Evolutionary conservation across 2,888 invertebrate genomes (phyloP).

Genomic region (Lithosia quadra): DNA sequence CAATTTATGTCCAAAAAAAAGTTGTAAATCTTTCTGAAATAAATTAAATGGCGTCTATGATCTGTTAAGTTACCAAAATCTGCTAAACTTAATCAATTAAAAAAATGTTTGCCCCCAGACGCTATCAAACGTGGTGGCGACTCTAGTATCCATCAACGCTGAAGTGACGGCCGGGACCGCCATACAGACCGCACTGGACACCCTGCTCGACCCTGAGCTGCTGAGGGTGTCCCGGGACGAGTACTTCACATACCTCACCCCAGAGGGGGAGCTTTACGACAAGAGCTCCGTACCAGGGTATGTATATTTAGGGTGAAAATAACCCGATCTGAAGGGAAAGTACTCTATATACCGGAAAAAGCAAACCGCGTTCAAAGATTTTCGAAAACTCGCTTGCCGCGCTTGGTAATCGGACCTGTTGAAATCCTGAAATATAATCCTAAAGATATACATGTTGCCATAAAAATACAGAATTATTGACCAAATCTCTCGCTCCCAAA

Average conservation of each 20-base stretch:
- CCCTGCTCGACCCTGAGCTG: slow-evolving; percentile 89
- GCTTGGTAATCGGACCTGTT: too few species aligned
- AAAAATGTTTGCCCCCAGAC: slow-evolving; percentile 68
- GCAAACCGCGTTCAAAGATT: not conserved
- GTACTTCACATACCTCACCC: slow-evolving; percentile 89
- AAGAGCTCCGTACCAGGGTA: slow-evolving; percentile 88
- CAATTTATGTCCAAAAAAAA: too few species aligned
- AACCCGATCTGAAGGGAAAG: too few species aligned
- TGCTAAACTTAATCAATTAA: not conserved
- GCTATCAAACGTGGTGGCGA: slow-evolving; percentile 91
- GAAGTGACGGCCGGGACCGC: slow-evolving; percentile 89
- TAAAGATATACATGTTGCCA: too few species aligned
- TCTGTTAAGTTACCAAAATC: not conserved
- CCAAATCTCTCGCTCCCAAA: too few species aligned
- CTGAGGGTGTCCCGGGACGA: slow-evolving; percentile 90
- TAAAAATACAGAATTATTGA: too few species aligned
- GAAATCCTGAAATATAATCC: too few species aligned
- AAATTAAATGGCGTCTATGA: too few species aligned
- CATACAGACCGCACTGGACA: slow-evolving; percentile 86
- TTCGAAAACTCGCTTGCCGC: too few species aligned
- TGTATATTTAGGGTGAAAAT: too few species aligned
- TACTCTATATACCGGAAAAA: too few species aligned
- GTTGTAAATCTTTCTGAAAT: too few species aligned
- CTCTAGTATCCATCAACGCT: slow-evolving; percentile 89
- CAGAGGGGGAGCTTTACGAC: slow-evolving; percentile 96